A percentile compares a stretch with the other conserved stretches of the same genome.
These are phyloP conservation scores for Mirounga angustirostris DNA, from an alignment of 2,113 vertebrate genomes.

Conservation along the genomic window DNA sequence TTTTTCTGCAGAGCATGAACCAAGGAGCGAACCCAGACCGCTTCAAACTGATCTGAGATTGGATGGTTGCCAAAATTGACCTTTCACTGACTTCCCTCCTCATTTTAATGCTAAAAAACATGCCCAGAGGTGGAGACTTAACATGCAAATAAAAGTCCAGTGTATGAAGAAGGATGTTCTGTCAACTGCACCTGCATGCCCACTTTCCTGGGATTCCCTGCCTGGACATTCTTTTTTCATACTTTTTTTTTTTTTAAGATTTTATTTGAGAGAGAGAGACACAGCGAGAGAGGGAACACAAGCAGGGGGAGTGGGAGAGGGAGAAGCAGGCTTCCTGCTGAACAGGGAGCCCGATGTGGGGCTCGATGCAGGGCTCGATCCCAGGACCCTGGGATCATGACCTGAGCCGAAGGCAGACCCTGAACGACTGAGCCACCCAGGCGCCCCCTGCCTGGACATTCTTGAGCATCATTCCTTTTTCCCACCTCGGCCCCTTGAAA, in stretches of 20 bases:
- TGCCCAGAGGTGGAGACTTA: neutral
- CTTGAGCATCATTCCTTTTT: neutral
- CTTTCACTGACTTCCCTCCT: neutral
- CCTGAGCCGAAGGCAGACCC: no score
- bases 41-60: neutral
- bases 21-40: neutral
- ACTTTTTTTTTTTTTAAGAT: no score
- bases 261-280: no score
- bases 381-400: no score
- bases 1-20: neutral
- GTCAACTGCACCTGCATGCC: neutral
- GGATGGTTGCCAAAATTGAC: neutral
- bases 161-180: neutral
- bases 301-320: no score
- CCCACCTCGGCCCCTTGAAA: neutral
- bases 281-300: no score
- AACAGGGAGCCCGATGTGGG: no score
- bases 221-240: neutral
- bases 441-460: neutral
- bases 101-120: neutral
- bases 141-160: neutral
- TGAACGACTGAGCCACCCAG: no score
- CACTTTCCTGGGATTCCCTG: neutral
- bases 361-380: no score
- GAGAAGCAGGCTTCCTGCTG: no score